Evolutionary conservation across 2,888 invertebrate species (phyloP).

Genomic region (Metellina segmentata): DNA sequence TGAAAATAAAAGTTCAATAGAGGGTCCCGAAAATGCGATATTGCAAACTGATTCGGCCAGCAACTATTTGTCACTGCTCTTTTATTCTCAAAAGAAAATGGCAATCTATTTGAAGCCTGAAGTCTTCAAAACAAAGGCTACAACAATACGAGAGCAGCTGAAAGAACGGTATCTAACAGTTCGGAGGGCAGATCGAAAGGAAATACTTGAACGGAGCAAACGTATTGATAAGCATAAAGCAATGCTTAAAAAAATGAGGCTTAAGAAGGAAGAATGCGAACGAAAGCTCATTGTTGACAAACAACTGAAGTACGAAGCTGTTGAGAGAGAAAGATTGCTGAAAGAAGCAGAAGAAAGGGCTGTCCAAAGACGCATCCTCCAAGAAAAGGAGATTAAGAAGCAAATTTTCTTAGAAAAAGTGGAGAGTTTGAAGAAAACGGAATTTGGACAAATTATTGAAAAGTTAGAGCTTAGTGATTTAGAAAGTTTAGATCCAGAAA

Average conservation of each 20-base stretch:
- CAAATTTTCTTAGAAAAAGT: slow-evolving; percentile 47
- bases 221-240: slow-evolving; percentile 59
- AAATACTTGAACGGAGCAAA: slow-evolving; percentile 22
- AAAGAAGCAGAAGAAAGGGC: slow-evolving; percentile 64
- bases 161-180: neutral
- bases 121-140: neutral
- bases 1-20: neutral
- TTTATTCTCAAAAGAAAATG: neutral
- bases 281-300: slow-evolving; percentile 1
- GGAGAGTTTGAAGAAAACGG: slow-evolving; percentile 40
- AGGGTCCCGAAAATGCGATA: neutral
- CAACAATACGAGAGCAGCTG: neutral
- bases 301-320: slow-evolving; percentile 23
- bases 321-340: slow-evolving; percentile 43
- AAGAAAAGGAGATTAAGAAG: slow-evolving; percentile 41
- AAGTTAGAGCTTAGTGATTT: slow-evolving; percentile 19
- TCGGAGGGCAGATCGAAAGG: neutral
- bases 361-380: neutral
- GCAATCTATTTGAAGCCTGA: neutral
- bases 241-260: slow-evolving; percentile 28
- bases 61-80: neutral
- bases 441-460: slow-evolving; percentile 44
- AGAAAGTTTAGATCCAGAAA: slow-evolving; percentile 32
- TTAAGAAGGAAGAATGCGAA: slow-evolving; percentile 42
- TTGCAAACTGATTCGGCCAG: neutral